These are phyloP conservation scores for Alcedo atthis DNA, from an alignment of 2,797 vertebrate species.

Conservation along the genomic window DNA sequence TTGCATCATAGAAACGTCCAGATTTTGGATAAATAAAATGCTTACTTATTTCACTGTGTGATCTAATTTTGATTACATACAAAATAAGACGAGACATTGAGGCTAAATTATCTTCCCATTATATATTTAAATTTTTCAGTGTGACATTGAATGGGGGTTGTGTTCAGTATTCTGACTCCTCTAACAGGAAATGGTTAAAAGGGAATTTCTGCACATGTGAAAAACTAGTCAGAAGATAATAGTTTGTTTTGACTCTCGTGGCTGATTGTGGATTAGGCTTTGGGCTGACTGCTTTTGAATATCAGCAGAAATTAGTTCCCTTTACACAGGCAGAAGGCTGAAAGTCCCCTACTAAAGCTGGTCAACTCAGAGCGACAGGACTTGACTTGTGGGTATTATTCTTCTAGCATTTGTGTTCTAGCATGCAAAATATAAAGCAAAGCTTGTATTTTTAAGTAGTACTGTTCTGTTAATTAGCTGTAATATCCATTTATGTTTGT, in stretches of 20 bases:
- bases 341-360: background rate
- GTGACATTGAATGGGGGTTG: background rate
- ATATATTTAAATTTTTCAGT: background rate
- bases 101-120: background rate
- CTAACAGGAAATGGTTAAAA: conserved; percentile 43
- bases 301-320: background rate
- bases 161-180: background rate
- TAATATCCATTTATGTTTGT: background rate
- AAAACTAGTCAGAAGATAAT: conserved; percentile 36
- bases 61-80: background rate
- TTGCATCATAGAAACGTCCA: background rate
- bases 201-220: conserved; percentile 41
- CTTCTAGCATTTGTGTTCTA: background rate
- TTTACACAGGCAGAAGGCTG: background rate
- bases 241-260: conserved; percentile 35
- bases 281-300: conserved; percentile 7
- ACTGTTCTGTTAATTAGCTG: background rate
- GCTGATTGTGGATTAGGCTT: conserved; percentile 3
- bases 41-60: background rate
- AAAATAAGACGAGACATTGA: background rate
- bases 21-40: background rate
- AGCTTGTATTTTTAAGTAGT: background rate
- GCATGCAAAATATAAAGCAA: background rate
- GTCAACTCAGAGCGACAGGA: background rate
- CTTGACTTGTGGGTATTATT: background rate